phyloP scores from a whole-genome alignment of 2,888 invertebrate genomes.

The Pterobdella sp. region DNA sequence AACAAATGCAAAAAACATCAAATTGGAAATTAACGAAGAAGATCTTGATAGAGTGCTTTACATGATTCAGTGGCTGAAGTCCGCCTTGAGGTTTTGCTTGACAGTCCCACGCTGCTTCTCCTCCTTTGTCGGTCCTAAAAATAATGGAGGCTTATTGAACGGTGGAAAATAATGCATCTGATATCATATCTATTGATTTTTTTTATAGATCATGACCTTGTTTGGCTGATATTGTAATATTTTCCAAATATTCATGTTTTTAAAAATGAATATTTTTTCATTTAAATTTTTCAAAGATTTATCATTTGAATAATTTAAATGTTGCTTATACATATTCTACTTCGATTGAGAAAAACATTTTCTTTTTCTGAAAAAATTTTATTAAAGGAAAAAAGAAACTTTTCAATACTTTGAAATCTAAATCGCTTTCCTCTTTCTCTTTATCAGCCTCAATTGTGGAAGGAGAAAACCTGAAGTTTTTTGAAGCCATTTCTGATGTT shows the following conservation, averaged over 20 bases:
- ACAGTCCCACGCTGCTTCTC: not conserved
- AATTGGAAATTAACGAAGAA: not conserved
- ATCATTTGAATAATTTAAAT: no score
- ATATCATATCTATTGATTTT: no score
- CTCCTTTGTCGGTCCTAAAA: not conserved
- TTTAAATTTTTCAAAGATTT: no score
- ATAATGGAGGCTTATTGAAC: not conserved
- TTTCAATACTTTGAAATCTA: not conserved
- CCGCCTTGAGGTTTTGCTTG: not conserved
- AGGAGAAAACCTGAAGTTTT: not conserved
- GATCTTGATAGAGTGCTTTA: not conserved
- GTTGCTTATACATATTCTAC: no score
- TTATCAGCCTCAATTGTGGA: not conserved
- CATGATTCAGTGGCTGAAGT: not conserved
- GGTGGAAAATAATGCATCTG: no score
- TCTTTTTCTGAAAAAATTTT: no score
- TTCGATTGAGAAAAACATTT: no score
- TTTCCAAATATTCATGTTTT: no score
- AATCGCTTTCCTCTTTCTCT: not conserved
- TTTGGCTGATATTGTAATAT: no score
- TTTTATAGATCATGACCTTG: no score
- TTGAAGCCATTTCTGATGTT: not conserved
- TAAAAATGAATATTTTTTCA: no score
- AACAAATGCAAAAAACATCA: not conserved
- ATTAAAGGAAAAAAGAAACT: not conserved